phyloP scores from a whole-genome alignment of 2,113 vertebrate species.

The Heliornis fulica region DNA sequence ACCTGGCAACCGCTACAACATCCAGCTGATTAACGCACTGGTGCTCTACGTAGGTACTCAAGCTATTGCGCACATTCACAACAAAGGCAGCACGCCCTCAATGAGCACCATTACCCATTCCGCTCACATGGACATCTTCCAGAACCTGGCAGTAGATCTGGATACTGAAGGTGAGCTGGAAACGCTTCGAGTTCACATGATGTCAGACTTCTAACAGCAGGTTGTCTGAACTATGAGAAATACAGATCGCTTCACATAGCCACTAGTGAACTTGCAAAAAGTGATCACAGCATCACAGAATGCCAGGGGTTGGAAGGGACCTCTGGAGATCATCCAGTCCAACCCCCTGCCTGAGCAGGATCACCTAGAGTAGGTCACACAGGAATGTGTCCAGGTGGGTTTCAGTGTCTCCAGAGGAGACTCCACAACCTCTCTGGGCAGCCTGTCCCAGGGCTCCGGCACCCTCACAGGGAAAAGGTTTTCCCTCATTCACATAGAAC shows the following conservation, averaged over 20 bases:
- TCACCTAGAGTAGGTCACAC: too few relatives aligned
- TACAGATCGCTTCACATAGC: background rate
- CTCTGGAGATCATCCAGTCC: too few relatives aligned
- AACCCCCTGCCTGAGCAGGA: too few relatives aligned
- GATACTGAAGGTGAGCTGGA: slow-evolving; percentile 91
- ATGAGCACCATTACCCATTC: slow-evolving; percentile 99
- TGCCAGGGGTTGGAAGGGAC: too few relatives aligned
- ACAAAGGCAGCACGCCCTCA: slow-evolving; percentile 98
- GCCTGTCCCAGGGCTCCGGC: too few relatives aligned
- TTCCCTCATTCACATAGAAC: too few relatives aligned
- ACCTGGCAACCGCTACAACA: slow-evolving; percentile 98
- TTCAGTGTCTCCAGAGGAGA: too few relatives aligned
- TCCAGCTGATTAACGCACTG: slow-evolving; percentile 97
- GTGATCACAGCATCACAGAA: too few relatives aligned
- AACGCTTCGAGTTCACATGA: accelerated
- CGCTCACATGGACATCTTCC: slow-evolving; percentile 99
- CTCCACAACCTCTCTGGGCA: too few relatives aligned
- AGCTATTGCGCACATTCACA: slow-evolving; percentile 98
- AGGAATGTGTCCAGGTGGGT: too few relatives aligned
- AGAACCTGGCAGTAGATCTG: slow-evolving; percentile 96
- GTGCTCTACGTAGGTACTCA: slow-evolving; percentile 98
- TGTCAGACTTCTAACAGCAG: background rate
- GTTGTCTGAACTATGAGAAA: background rate
- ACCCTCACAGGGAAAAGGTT: too few relatives aligned
- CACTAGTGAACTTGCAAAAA: background rate